phyloP scores from a whole-genome alignment of 2,888 invertebrate species.

The Protodeltote pygarga region DNA sequence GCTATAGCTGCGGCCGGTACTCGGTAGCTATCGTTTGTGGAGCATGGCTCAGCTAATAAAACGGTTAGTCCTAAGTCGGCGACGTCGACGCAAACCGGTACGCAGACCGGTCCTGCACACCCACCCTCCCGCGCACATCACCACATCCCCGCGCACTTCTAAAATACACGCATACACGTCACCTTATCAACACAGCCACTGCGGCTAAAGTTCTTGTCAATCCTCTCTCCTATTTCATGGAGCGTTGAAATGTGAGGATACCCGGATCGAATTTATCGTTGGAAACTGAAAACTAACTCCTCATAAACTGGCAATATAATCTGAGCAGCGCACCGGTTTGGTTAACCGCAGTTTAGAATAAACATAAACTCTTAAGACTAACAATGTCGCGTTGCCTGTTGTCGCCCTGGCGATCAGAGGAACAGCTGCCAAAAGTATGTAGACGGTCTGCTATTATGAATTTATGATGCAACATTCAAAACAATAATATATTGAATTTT shows the following conservation, averaged over 20 bases:
- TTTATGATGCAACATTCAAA: constrained; percentile 69
- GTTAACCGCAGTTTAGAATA: constrained; percentile 74
- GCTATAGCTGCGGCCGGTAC: constrained; percentile 53
- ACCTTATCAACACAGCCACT: constrained; percentile 76
- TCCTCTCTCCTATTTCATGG: constrained; percentile 79
- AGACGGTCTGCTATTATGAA: constrained; percentile 43
- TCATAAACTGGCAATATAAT: constrained; percentile 73
- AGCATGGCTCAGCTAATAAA: constrained; percentile 84
- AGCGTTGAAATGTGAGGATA: constrained; percentile 60
- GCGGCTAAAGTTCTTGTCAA: constrained; percentile 76
- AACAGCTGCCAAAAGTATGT: constrained; percentile 34
- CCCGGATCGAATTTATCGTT: constrained; percentile 71
- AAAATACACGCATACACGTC: constrained; percentile 82
- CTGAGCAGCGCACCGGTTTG: constrained; percentile 59
- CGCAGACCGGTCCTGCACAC: constrained; percentile 75
- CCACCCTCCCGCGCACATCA: constrained; percentile 59
- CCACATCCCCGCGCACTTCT: constrained; percentile 70
- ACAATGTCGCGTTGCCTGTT: too few relatives aligned
- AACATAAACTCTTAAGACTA: constrained; percentile 38
- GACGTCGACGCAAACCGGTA: constrained; percentile 83
- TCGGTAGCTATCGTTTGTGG: constrained; percentile 77
- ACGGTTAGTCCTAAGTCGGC: constrained; percentile 82
- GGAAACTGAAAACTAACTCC: constrained; percentile 68
- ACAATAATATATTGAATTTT: constrained; percentile 68
- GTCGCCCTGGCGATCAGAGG: too few relatives aligned